A percentile compares a stretch with the other conserved stretches of the same genome.
Evolutionary conservation across 2,113 vertebrate species (phyloP).

Genomic region (Etia nguti): DNA sequence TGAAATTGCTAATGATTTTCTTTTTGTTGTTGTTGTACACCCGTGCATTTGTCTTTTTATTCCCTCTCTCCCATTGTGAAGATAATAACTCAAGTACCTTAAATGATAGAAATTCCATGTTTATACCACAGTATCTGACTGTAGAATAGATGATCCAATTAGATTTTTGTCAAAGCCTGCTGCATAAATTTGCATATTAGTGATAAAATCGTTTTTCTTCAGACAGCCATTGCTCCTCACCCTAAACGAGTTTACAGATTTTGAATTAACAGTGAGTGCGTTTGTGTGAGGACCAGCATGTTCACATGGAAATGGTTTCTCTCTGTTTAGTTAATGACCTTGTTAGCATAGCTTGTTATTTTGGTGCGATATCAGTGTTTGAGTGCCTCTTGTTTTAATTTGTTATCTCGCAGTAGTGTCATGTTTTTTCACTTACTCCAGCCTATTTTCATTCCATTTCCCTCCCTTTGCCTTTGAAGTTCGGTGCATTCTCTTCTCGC

Average conservation of each 20-base stretch:
- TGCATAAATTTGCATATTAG: slow-evolving; percentile 35
- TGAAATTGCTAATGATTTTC: neutral
- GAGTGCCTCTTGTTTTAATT: neutral
- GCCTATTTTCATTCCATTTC: neutral
- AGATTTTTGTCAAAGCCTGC: neutral
- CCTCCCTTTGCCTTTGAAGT: neutral
- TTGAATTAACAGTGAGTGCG: neutral
- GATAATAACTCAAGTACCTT: neutral
- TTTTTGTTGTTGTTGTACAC: neutral
- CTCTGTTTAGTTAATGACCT: slow-evolving; percentile 20
- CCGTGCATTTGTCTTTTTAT: neutral
- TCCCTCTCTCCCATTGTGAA: neutral
- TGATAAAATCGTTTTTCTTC: neutral
- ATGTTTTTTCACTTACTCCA: neutral
- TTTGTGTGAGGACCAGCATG: neutral
- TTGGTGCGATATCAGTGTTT: neutral
- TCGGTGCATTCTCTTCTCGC: neutral
- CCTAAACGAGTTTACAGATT: neutral
- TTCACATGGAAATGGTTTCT: neutral
- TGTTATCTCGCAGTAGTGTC: neutral
- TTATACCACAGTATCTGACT: neutral
- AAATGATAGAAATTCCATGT: neutral
- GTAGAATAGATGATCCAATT: slow-evolving; percentile 7
- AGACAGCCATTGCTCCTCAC: neutral
- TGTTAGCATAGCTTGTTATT: slow-evolving; percentile 20